phyloP scores from a whole-genome alignment of 2,888 invertebrate genomes.

The Anticlea derivata region DNA sequence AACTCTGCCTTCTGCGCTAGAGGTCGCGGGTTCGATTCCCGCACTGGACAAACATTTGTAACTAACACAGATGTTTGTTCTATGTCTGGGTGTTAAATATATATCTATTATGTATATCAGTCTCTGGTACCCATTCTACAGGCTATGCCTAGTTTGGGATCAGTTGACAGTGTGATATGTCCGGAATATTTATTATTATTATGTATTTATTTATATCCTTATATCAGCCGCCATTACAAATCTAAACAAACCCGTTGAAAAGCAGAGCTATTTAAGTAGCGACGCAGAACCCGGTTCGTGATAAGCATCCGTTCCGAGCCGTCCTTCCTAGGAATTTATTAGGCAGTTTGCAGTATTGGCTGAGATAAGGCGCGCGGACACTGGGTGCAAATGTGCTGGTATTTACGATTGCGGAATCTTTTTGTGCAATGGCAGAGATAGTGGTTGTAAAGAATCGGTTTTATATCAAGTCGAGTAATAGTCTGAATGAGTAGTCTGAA shows the following conservation, averaged over 20 bases:
- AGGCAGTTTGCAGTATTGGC: conserved; percentile 52
- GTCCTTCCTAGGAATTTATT: conserved; percentile 49
- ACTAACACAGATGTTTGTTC: no score
- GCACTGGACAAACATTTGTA: no score
- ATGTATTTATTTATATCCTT: no score
- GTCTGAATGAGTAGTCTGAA: no score
- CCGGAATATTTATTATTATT: no score
- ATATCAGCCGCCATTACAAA: neutral
- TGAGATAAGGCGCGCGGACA: conserved; percentile 35
- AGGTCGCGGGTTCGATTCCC: no score
- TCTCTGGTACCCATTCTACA: no score
- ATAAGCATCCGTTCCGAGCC: conserved; percentile 57
- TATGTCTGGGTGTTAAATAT: no score
- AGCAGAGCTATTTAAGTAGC: conserved; percentile 52
- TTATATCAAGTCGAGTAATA: neutral
- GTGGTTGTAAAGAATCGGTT: neutral
- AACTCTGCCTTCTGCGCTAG: no score
- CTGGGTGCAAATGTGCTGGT: conserved; percentile 10
- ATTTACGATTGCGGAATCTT: conserved; percentile 1
- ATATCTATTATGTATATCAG: no score
- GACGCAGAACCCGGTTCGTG: conserved; percentile 48
- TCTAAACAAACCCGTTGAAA: conserved; percentile 27
- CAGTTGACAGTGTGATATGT: no score
- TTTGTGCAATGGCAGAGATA: neutral
- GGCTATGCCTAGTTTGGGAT: no score